phyloP scores from a whole-genome alignment of 1,140 invertebrate genomes.

The Popillia japonica region DNA sequence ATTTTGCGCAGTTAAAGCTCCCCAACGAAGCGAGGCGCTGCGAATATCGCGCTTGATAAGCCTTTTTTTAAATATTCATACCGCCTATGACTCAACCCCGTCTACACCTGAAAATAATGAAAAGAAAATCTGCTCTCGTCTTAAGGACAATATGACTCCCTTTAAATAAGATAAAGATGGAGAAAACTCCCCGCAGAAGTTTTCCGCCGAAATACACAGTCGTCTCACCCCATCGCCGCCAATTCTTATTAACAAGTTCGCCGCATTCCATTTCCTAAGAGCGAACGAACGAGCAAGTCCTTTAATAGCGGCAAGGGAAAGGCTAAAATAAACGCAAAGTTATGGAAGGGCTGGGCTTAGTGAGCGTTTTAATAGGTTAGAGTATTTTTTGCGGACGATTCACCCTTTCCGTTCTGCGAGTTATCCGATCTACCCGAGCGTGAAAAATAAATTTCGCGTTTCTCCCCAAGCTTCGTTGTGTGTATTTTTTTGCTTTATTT shows the following conservation, averaged over 20 bases:
- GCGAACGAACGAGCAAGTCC: not conserved
- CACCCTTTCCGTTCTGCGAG: not conserved
- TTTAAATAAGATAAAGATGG: too few species aligned
- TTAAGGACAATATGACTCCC: too few species aligned
- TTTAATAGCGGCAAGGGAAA: not conserved
- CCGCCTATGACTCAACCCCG: not conserved
- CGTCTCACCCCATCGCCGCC: too few species aligned
- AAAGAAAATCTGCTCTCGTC: not conserved
- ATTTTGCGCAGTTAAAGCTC: too few species aligned
- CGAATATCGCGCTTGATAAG: not conserved
- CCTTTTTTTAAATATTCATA: conserved; percentile 5
- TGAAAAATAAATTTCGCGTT: not conserved
- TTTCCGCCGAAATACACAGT: too few species aligned
- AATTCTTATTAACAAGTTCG: not conserved
- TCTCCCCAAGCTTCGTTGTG: not conserved
- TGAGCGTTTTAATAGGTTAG: too few species aligned
- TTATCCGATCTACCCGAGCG: conserved; percentile 13
- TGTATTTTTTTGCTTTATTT: not conserved
- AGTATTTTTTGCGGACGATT: not conserved
- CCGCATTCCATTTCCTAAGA: not conserved
- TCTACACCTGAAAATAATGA: not conserved
- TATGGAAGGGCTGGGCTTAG: not conserved
- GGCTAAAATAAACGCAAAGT: not conserved
- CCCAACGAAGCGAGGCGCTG: not conserved
- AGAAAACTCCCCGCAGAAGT: too few species aligned